These are phyloP conservation scores for Frankliniella fusca DNA, from an alignment of 2,888 invertebrate genomes.

Conservation along the genomic window DNA sequence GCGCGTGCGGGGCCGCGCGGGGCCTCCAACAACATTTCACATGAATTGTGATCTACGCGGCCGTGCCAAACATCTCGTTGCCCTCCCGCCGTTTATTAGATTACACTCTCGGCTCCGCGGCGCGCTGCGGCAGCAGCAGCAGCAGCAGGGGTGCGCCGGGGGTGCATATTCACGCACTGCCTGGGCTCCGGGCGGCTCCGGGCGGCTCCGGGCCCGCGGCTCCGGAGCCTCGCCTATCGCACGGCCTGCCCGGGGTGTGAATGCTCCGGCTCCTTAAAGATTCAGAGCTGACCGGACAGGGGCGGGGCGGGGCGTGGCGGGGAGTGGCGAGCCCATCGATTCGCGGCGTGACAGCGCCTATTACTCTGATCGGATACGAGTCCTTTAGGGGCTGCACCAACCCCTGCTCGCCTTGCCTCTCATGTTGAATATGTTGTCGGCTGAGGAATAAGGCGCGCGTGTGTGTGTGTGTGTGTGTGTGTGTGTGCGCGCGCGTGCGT, in stretches of 20 bases:
- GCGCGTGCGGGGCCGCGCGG: background rate
- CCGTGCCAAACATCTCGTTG: slow-evolving; percentile 24
- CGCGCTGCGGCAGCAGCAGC: background rate
- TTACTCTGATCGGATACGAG: slow-evolving; percentile 17
- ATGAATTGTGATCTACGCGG: slow-evolving; percentile 19
- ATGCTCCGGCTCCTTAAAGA: slow-evolving; percentile 16
- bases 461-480: background rate
- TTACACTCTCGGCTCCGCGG: background rate
- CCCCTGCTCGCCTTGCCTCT: background rate
- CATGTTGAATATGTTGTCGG: background rate
- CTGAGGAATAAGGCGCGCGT: background rate
- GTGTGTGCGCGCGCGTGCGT: background rate
- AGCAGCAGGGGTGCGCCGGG: background rate
- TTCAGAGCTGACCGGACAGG: slow-evolving; percentile 28
- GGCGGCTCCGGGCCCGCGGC: too few species aligned
- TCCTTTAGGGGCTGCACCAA: background rate
- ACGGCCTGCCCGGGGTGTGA: slow-evolving; percentile 36
- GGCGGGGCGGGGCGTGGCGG: background rate
- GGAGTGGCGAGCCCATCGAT: background rate
- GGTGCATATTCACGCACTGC: too few species aligned
- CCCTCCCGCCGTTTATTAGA: slow-evolving; percentile 17
- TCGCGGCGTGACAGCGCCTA: slow-evolving; percentile 2
- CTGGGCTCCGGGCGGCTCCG: too few species aligned
- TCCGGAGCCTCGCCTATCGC: too few species aligned
- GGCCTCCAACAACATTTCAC: background rate